Evolutionary conservation across 2,797 vertebrate genomes (phyloP), one percentile per base, ranked within the genome.

Genomic region (Melanotaenia pygmaea): DNA sequence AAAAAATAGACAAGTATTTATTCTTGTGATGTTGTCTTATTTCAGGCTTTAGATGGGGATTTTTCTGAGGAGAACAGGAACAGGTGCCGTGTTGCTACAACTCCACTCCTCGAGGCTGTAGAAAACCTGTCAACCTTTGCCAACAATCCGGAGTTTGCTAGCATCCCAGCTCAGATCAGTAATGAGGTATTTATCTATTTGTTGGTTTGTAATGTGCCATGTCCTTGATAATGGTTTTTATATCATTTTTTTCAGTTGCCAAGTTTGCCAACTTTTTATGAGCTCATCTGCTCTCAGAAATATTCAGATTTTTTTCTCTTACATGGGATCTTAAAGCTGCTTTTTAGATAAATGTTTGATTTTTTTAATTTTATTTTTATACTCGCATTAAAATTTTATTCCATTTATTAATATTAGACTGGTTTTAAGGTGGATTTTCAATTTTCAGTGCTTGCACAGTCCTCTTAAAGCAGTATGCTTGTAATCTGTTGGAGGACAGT

Each of bases 101-200:
- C 94, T 0, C 98, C 98, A 0, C 93, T 99, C 73, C 97, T 99
- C 0, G 96, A 98, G 81, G 98, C 98, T 5, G 98, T 99, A 73
- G 98, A 99, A 88, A 99, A 98, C 86, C 87, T 99, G 76, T 96
- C 98, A 0, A 96, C 97, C 0, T 99, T 99, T 70, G 97, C 98
- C 53, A 99, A 95, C 57, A 99, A 99, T 89, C 97, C 98, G 0
- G 98, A 99, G 81, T 99, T 99, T 86, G 98, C 97, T 63, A 99
- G 98, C 84, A 94, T 99, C 78, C 97, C 98, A 0, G 97, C 98
- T 37, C 97, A 98, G 91, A 99, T 99, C 91, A 99, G 98, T 89
- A 91, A 94, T 0, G 97, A 99, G 96, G 98, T 99, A 90, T 68
- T 62, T 26, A 61, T 67, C 60, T 5, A 5, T 64, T 72, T 74